A percentile compares a stretch with the other conserved stretches of the same genome.
phyloP scores from a whole-genome alignment of 92 coral and sea anemone genomes.

The Pocillopora meandrina region DNA sequence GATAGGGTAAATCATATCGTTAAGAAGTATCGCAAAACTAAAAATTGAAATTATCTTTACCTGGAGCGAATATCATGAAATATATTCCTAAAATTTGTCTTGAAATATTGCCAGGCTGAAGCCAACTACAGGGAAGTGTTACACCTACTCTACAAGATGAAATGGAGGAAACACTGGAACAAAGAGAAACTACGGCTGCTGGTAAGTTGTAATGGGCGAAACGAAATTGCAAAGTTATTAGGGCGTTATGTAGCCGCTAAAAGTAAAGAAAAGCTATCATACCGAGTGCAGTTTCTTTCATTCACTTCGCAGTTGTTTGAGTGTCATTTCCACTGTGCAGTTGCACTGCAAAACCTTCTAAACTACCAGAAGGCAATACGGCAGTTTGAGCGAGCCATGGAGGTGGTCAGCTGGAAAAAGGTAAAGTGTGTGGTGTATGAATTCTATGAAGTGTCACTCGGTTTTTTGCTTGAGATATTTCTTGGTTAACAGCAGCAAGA shows the following conservation, averaged over 20 bases:
- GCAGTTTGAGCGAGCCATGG: conserved; percentile 58
- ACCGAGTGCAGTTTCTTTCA: neutral
- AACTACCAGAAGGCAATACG: conserved; percentile 41
- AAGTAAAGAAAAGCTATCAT: too few relatives aligned
- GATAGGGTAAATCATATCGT: too few relatives aligned
- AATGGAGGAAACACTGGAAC: conserved; percentile 23
- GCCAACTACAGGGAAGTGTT: conserved; percentile 22
- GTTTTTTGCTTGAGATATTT: neutral
- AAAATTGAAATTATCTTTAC: neutral
- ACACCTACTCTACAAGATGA: neutral
- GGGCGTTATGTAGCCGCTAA: too few relatives aligned
- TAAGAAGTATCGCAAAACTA: too few relatives aligned
- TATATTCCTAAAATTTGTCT: neutral
- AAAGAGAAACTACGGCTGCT: conserved; percentile 42
- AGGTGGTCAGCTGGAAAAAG: conserved; percentile 65
- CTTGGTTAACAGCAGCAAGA: neutral
- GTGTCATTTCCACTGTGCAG: conserved; percentile 70
- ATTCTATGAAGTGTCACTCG: neutral
- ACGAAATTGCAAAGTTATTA: too few relatives aligned
- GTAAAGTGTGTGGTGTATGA: neutral
- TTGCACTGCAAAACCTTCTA: conserved; percentile 52
- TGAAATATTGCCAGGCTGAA: conserved; percentile 16
- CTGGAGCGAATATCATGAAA: neutral
- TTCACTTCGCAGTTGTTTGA: conserved; percentile 55
- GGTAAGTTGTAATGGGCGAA: neutral